phyloP scores from a whole-genome alignment of 2,113 vertebrate genomes.

The Hypomesus transpacificus region DNA sequence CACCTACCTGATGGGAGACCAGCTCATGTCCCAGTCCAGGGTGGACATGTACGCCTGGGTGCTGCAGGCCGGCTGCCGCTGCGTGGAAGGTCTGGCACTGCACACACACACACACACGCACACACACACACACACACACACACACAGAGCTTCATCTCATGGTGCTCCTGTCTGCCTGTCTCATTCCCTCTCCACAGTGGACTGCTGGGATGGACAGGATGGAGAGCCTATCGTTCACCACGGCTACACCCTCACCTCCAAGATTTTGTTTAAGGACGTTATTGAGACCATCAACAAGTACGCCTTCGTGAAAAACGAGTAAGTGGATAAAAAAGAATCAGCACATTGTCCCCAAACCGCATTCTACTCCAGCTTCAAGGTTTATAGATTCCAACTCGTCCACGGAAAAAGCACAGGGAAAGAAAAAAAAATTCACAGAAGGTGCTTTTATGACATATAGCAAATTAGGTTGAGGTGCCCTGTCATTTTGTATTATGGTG shows the following conservation, averaged over 20 bases:
- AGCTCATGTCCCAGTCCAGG: slow-evolving; percentile 96
- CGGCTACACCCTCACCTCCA: slow-evolving; percentile 95
- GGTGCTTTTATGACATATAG: background rate
- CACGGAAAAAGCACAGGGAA: too few relatives aligned
- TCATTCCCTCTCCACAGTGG: slow-evolving; percentile 71
- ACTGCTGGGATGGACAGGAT: slow-evolving; percentile 96
- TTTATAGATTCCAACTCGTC: background rate
- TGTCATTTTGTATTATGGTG: background rate
- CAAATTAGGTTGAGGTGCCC: background rate
- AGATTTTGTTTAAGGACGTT: slow-evolving; percentile 96
- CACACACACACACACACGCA: background rate
- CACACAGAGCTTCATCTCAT: background rate
- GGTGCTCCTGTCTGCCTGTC: background rate
- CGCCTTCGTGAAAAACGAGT: slow-evolving; percentile 91
- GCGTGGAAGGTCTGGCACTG: slow-evolving; percentile 84
- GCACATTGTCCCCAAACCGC: background rate
- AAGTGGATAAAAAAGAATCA: slow-evolving; percentile 53
- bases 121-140: background rate
- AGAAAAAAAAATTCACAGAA: too few relatives aligned
- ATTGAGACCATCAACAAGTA: slow-evolving; percentile 98
- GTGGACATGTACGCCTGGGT: slow-evolving; percentile 98
- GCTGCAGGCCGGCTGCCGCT: slow-evolving; percentile 93
- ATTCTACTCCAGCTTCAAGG: too few relatives aligned
- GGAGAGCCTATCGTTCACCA: slow-evolving; percentile 96
- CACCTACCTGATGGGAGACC: slow-evolving; percentile 97